A percentile compares a stretch with the other conserved stretches of the same genome.
These are phyloP conservation scores for Colaptes auratus DNA, from an alignment of 2,113 vertebrate species.

Conservation along the genomic window DNA sequence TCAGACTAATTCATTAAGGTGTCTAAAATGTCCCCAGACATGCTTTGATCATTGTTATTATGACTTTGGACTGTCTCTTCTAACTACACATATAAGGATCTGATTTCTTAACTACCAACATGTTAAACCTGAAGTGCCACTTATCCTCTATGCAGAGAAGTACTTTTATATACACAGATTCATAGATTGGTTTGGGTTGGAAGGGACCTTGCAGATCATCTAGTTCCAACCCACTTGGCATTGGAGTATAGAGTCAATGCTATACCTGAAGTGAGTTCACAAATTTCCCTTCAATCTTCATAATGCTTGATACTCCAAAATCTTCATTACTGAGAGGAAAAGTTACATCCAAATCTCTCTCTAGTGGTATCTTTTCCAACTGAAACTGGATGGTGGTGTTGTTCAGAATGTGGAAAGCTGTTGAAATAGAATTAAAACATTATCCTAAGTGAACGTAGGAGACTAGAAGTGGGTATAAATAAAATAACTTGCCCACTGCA, in stretches of 20 bases:
- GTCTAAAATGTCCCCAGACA: background rate
- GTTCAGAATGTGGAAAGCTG: conserved; percentile 97
- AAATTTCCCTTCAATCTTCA: conserved; percentile 92
- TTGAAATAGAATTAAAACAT: background rate
- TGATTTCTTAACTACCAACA: background rate
- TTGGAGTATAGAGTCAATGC: background rate
- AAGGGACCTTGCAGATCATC: too few species aligned
- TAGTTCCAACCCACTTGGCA: too few species aligned
- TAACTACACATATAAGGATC: background rate
- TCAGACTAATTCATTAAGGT: background rate
- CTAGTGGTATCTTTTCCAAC: conserved; percentile 88
- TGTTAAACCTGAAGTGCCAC: background rate
- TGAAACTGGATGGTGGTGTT: conserved; percentile 94
- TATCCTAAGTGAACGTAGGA: background rate
- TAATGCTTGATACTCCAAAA: conserved; percentile 80
- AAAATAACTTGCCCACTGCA: background rate
- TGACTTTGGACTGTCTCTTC: background rate
- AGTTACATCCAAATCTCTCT: conserved; percentile 77
- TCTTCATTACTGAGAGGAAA: conserved; percentile 83
- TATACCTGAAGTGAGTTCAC: conserved; percentile 92
- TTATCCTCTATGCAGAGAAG: background rate
- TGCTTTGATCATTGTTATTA: background rate
- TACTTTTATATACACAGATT: background rate
- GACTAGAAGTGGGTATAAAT: background rate
- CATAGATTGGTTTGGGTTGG: background rate